Percentiles rank a stretch among this genome's conserved stretches.
Conservation (phyloP, 2,797 vertebrate species). For the Sylvilagus floridanus region DNA sequence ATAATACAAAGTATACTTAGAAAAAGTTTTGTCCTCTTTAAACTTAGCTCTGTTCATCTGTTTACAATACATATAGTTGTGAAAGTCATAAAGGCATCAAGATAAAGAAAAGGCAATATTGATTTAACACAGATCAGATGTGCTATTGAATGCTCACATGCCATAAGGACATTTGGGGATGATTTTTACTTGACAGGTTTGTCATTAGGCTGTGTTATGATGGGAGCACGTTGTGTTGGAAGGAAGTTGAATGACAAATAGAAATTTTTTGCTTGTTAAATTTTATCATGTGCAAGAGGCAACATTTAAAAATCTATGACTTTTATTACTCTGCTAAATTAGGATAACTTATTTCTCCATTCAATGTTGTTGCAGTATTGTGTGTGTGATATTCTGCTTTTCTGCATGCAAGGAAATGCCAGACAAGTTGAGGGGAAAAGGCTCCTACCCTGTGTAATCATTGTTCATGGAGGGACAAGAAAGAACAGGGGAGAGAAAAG, state of each 20-base stretch:
- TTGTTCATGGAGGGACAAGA: neutral
- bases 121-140: slow-evolving; percentile 24
- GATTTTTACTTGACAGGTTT: slow-evolving; percentile 50
- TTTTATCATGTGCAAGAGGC: neutral
- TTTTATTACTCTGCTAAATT: slow-evolving; percentile 16
- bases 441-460: neutral
- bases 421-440: neutral
- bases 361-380: too few relatives aligned
- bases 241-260: neutral
- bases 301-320: neutral
- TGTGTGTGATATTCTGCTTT: neutral
- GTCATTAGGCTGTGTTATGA: neutral
- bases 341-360: neutral
- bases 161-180: neutral
- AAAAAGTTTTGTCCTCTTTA: neutral
- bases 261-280: neutral
- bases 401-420: neutral
- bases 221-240: neutral
- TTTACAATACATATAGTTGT: neutral
- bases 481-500: slow-evolving; percentile 6
- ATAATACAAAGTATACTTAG: neutral
- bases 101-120: neutral
- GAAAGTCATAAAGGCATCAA: neutral
- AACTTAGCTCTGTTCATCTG: neutral
- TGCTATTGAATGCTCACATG: neutral